Evolutionary conservation across 2,113 vertebrate genomes (phyloP), one percentile per base, ranked within the genome.

Genomic region (Centrocercus urophasianus): DNA sequence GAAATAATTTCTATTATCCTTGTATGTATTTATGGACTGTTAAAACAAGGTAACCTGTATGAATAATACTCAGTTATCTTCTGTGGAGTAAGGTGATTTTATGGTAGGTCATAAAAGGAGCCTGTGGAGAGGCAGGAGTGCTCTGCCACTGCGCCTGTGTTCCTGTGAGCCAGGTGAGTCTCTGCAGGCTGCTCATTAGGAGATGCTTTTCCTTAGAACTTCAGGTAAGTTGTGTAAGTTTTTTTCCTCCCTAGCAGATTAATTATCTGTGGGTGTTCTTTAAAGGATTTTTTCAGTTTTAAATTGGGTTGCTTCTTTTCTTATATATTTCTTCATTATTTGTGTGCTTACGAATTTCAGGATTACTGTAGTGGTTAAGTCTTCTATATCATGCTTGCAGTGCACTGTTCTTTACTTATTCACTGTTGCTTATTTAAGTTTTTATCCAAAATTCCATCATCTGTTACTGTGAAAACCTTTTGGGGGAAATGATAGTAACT

Each of bases 41-140:
- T 90, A 38, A 83, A 67, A 93, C 38, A 50, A 74, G 79, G 60
- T 91, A 88, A 86, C 65, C 67, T 27, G 52, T 83, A 21, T 93
- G 92, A 94, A 30, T 90, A 88, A 83, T 78, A 65, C 24, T 14
- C 40, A 36, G 6, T 43, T 81, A n/a, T 88, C 36, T 61, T 86
- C 21, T 71, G 38, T 64, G 73, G 88, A 60, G 36, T 78, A 81
- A 90, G 88, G 59, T 66, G 21, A 43, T 73, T 83, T 86, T 81
- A 74, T 78, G 34, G 42, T 67, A 18, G 80, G 83, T 86, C 74
- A 65, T 96, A 93, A 94, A 94, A 93, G 75, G 72, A 70, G 79
- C 81, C 73, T 64, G 32, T 1, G 0, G 15, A 25, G 69, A 84
- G 56, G 20, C 61, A 81, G 65, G 60, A 86, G 54, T 74, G 69